These are phyloP conservation scores for Rhinella marina DNA, from an alignment of 2,797 vertebrate genomes.

Conservation along the genomic window DNA sequence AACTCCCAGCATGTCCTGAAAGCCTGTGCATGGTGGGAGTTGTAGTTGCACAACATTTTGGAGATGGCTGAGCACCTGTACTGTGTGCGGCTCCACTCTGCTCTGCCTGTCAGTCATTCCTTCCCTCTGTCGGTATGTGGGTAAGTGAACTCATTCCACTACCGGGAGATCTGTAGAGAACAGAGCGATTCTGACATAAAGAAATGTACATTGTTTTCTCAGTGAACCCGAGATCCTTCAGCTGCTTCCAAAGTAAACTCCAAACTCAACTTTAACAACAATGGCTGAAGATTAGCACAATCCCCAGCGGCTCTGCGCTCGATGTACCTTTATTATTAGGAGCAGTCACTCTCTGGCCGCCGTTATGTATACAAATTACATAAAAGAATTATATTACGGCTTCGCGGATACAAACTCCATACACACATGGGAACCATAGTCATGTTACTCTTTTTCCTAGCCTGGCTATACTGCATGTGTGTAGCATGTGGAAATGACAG, in stretches of 20 bases:
- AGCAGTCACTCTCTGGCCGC: background rate
- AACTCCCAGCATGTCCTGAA: no score
- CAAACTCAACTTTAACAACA: slow-evolving; percentile 15
- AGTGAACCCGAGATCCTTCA: slow-evolving; percentile 35
- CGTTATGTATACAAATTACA: slow-evolving; percentile 25
- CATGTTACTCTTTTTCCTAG: background rate
- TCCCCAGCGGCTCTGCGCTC: background rate
- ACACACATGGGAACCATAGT: background rate
- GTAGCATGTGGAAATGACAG: background rate
- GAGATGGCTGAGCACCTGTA: background rate
- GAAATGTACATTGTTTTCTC: slow-evolving; percentile 44
- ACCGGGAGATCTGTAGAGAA: slow-evolving; percentile 22
- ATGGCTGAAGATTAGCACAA: slow-evolving; percentile 28
- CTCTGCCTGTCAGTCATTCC: background rate
- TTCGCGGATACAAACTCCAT: slow-evolving; percentile 3
- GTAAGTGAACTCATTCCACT: slow-evolving; percentile 17
- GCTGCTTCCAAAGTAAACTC: slow-evolving; percentile 42
- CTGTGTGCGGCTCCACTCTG: background rate
- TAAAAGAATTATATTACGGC: slow-evolving; percentile 9
- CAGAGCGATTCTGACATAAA: slow-evolving; percentile 24
- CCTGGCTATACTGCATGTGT: background rate
- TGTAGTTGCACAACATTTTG: background rate
- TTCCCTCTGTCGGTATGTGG: slow-evolving; percentile 1
- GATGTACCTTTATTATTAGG: background rate
- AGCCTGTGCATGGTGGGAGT: background rate